Conservation (phyloP, 2,888 invertebrate genomes). For the Caenorhabditis wallacei region DNA sequence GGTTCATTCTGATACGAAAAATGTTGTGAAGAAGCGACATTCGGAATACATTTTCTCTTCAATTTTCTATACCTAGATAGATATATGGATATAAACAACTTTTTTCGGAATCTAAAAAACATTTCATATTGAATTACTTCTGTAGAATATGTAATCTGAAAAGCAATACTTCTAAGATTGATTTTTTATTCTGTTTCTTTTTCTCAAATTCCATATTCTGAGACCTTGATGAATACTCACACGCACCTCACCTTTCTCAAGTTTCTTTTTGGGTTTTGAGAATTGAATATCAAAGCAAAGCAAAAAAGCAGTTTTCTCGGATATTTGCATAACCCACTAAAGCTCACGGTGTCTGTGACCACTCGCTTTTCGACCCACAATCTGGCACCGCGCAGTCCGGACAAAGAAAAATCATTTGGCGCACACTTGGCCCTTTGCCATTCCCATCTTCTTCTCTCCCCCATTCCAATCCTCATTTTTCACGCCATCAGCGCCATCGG, state of each 20-base stretch:
- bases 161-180: conserved; percentile 8
- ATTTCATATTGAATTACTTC: conserved; percentile 8
- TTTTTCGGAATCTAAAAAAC: background rate
- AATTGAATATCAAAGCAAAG: background rate
- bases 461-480: conserved; percentile 52
- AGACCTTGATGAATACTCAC: background rate
- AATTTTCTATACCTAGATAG: background rate
- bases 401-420: conserved; percentile 46
- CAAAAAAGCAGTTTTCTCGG: background rate
- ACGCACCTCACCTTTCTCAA: conserved; percentile 37
- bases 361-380: conserved; percentile 30
- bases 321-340: conserved; percentile 43
- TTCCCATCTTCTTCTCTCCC: conserved; percentile 24
- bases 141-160: background rate
- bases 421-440: conserved; percentile 35
- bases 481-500: conserved; percentile 41
- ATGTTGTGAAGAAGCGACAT: conserved; percentile 10
- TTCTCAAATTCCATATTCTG: conserved; percentile 10
- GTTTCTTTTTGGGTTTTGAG: conserved; percentile 18
- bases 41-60: conserved; percentile 9
- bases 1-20: conserved; percentile 59
- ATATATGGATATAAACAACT: background rate
- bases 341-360: conserved; percentile 19
- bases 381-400: conserved; percentile 9
- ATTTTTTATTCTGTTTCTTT: conserved; percentile 21